phyloP scores from a whole-genome alignment of 2,113 vertebrate genomes.

The Clarias batrachus region DNA sequence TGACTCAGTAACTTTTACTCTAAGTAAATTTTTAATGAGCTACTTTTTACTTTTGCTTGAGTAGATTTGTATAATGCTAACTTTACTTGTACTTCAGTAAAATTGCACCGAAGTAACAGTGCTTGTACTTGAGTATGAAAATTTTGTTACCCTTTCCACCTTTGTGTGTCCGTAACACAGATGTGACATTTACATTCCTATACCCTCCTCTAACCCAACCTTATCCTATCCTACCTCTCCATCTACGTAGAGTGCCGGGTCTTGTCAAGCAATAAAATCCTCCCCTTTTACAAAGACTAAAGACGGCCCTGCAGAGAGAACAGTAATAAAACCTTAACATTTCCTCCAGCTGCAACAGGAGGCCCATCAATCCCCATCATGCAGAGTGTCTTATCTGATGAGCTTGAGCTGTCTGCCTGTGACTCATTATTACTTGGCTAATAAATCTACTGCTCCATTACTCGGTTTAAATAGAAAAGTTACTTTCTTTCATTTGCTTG shows the following conservation, averaged over 20 bases:
- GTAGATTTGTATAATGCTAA: too few species aligned
- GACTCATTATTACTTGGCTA: constrained; percentile 10
- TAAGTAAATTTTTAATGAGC: too few species aligned
- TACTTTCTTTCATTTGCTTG: neutral
- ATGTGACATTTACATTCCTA: neutral
- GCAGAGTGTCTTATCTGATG: neutral
- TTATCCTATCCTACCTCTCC: neutral
- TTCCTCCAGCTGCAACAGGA: constrained; percentile 12
- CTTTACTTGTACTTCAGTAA: too few species aligned
- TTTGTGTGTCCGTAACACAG: neutral
- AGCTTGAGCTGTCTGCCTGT: constrained; percentile 49
- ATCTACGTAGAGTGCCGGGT: neutral
- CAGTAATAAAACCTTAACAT: constrained; percentile 17
- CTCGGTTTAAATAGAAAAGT: constrained; percentile 50
- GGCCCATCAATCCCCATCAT: neutral
- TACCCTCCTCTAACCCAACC: neutral
- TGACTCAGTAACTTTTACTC: too few species aligned
- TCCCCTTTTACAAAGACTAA: constrained; percentile 7
- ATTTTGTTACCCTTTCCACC: too few species aligned
- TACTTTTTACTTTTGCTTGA: too few species aligned
- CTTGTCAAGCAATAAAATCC: neutral
- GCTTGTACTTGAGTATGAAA: too few species aligned
- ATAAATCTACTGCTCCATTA: neutral
- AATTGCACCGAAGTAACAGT: too few species aligned
- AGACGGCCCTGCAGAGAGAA: neutral